Base-by-base conservation (phyloP, 2,888 invertebrate species). In the Actias luna region DNA sequence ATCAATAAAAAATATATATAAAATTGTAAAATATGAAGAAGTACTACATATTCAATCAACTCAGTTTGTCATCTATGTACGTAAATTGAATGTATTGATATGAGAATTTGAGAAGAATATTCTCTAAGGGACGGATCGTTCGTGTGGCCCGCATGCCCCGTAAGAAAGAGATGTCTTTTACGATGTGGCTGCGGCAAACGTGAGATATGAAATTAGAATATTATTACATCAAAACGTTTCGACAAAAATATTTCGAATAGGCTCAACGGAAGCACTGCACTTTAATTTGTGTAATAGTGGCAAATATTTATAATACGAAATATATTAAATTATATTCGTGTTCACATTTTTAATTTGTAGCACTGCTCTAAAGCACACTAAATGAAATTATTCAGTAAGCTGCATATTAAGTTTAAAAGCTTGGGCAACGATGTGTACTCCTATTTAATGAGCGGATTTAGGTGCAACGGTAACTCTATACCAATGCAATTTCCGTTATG, bases 151-250 rank as follows among this genome's bases (percentile, higher is more conserved):
- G 25, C 35, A 42, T 60, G 57, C 61, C 27, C 57, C 39, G 57
- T 31, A 62, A 57, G 39, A 29, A 50, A 50, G 29, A 63, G 59
- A 68, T 67, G 66, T 65, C 59, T 60, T 63, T 59, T 63, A 63
- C 31, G 63, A 59, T 31, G 31, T 42, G 25, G 27, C 63, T 59
- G 59, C 58, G 59, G 63, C 36, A 50, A 63, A 59, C 63, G 58
- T 64, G 55, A 66, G 63, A 65, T 68, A 67, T 62, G 61, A 65
- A 64, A 65, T 67, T 64, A 36, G 39, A 64, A 60, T 65, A 62
- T 59, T 63, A 64, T 59, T 63, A 64, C 29, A 59, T 59, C 36
- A 39, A 59, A 63, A 36, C 52, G 59, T 59, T 59, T 59, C 55
- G 5, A 39, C 29, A 22, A 63, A 63, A 55, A 39, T 52, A 59